Conservation (phyloP, 64 coral and sea anemone species). For the Pocillopora damicornis region DNA sequence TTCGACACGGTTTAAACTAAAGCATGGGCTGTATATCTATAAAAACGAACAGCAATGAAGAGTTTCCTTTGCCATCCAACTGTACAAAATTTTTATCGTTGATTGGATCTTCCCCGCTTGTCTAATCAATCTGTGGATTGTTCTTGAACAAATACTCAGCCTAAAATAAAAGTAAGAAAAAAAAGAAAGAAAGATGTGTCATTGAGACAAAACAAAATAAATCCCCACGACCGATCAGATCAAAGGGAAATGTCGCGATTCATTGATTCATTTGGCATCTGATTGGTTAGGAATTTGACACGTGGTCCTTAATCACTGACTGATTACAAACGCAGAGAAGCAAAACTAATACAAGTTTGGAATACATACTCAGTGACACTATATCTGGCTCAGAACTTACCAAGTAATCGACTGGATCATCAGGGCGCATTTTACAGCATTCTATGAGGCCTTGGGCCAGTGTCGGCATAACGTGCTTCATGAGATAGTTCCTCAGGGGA, state of each 20-base stretch:
- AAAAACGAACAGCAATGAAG: background rate
- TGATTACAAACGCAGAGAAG: too few relatives aligned
- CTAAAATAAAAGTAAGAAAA: slow-evolving; percentile 52
- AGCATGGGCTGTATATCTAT: background rate
- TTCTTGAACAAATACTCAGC: slow-evolving; percentile 97
- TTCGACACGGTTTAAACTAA: background rate
- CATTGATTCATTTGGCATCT: too few relatives aligned
- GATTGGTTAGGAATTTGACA: too few relatives aligned
- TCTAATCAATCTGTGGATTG: slow-evolving; percentile 93
- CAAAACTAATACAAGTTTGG: too few relatives aligned
- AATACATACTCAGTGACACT: too few relatives aligned
- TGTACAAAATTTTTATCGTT: background rate
- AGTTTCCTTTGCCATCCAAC: slow-evolving; percentile 4
- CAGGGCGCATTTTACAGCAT: slow-evolving; percentile 93
- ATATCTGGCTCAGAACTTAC: slow-evolving; percentile 35
- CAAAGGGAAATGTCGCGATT: too few relatives aligned
- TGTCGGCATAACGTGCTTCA: slow-evolving; percentile 99
- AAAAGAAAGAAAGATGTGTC: too few relatives aligned
- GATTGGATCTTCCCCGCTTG: background rate
- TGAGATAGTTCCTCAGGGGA: slow-evolving; percentile 97
- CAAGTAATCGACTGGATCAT: slow-evolving; percentile 92
- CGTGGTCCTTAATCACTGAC: too few relatives aligned
- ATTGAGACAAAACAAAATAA: too few relatives aligned
- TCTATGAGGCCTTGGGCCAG: slow-evolving; percentile 89
- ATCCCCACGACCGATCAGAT: too few relatives aligned